phyloP scores from a whole-genome alignment of 2,113 vertebrate species.

The Oreochromis tanganicae region DNA sequence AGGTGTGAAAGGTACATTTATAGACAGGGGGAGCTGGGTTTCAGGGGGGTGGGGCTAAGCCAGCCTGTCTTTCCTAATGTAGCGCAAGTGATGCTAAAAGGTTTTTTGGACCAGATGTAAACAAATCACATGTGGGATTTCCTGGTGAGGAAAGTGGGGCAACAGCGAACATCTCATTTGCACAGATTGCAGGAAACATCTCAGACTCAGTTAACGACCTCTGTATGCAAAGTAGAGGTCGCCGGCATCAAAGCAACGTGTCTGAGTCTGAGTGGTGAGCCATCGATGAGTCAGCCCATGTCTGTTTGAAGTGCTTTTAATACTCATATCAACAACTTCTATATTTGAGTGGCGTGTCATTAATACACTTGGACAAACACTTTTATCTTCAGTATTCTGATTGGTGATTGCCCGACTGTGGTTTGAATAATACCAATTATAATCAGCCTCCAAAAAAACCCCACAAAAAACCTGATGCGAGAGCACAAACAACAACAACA shows the following conservation, averaged over 20 bases:
- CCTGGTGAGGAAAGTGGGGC: background rate
- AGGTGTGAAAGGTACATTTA: conserved; percentile 15
- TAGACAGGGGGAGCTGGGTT: background rate
- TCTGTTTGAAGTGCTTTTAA: background rate
- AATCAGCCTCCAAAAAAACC: background rate
- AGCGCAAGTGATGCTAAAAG: background rate
- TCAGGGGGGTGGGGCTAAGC: background rate
- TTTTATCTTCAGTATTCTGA: background rate
- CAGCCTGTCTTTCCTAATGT: background rate
- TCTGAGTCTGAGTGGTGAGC: background rate
- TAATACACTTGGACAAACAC: background rate
- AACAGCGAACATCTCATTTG: background rate
- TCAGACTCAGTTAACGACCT: background rate
- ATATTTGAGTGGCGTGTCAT: background rate
- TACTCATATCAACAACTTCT: background rate
- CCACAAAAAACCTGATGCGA: background rate
- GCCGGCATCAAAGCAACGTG: fast-evolving
- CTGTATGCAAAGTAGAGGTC: background rate
- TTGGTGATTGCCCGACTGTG: background rate
- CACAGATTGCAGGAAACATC: background rate
- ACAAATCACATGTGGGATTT: background rate
- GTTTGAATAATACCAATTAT: background rate
- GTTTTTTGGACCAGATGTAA: background rate
- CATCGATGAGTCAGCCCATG: background rate
- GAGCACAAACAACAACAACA: background rate